phyloP scores from a whole-genome alignment of 64 coral and sea anemone genomes.

The Astreopora myriophthalma region DNA sequence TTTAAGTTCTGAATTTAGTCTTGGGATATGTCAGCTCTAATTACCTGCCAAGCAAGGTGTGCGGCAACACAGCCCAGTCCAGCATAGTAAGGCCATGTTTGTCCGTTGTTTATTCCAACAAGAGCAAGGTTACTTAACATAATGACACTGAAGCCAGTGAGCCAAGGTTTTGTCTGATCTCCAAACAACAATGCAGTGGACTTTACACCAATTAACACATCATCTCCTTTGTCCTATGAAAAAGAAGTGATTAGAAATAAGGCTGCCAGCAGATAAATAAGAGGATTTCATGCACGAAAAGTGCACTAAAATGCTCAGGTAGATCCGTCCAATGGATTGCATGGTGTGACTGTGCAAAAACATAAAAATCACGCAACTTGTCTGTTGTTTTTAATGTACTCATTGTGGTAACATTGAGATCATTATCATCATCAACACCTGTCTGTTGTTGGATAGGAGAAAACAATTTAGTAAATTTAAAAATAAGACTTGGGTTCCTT shows the following conservation, averaged over 20 bases:
- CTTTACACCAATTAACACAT: constrained; percentile 81
- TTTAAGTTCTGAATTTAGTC: too few relatives aligned
- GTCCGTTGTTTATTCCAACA: constrained; percentile 78
- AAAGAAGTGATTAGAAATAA: not conserved
- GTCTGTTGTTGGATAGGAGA: too few relatives aligned
- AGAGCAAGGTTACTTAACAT: constrained; percentile 78
- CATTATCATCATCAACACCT: too few relatives aligned
- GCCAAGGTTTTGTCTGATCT: constrained; percentile 84
- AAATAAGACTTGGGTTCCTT: too few relatives aligned
- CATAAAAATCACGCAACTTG: too few relatives aligned
- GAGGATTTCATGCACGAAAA: not conserved
- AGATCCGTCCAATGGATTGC: too few relatives aligned
- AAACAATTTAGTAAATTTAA: too few relatives aligned
- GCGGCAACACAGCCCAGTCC: constrained; percentile 64
- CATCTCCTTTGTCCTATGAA: constrained; percentile 84
- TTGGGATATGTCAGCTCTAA: too few relatives aligned
- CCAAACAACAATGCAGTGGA: constrained; percentile 95
- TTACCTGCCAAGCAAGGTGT: constrained; percentile 94
- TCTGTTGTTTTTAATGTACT: too few relatives aligned
- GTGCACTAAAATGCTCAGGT: too few relatives aligned
- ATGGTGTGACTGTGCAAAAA: too few relatives aligned
- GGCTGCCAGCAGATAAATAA: not conserved
- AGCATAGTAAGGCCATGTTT: constrained; percentile 90
- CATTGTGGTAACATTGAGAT: too few relatives aligned
- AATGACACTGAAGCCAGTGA: constrained; percentile 66